phyloP scores from a whole-genome alignment of 2,888 invertebrate species.

The Chalcosyrphus nemorum region DNA sequence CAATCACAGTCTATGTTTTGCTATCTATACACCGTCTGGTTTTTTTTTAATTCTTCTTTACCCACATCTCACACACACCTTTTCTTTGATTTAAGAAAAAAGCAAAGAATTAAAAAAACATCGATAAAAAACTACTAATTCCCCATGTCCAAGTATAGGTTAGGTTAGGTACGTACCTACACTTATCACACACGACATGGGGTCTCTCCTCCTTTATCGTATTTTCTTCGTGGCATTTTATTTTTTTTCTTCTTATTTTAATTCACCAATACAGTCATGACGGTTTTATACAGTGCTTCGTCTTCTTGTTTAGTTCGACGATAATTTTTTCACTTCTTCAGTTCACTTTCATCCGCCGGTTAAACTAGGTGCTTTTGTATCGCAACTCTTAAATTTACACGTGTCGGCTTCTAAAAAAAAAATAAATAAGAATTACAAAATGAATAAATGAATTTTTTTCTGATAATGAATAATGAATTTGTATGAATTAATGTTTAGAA shows the following conservation, averaged over 20 bases:
- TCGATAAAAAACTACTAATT: not conserved
- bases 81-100: slow-evolving; percentile 16
- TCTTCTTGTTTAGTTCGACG: not conserved
- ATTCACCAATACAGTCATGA: slow-evolving; percentile 13
- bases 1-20: slow-evolving; percentile 34
- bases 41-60: not conserved
- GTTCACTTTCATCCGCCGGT: slow-evolving; percentile 67
- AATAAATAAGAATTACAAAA: too few relatives aligned
- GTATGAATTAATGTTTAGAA: not conserved
- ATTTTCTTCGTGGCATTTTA: slow-evolving; percentile 8
- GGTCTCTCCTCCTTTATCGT: slow-evolving; percentile 13
- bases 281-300: not conserved
- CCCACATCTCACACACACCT: slow-evolving; percentile 21
- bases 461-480: not conserved
- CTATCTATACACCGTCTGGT: not conserved
- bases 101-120: not conserved
- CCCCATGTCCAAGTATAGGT: slow-evolving; percentile 5
- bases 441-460: not conserved
- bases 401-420: too few relatives aligned
- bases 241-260: not conserved
- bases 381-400: not conserved
- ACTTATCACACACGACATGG: slow-evolving; percentile 25
- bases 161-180: slow-evolving; percentile 10
- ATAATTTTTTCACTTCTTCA: slow-evolving; percentile 48
- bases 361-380: slow-evolving; percentile 26